These are phyloP conservation scores for Pachyrhynchus sulphureomaculatus DNA, from an alignment of 1,140 invertebrate species.

Conservation along the genomic window DNA sequence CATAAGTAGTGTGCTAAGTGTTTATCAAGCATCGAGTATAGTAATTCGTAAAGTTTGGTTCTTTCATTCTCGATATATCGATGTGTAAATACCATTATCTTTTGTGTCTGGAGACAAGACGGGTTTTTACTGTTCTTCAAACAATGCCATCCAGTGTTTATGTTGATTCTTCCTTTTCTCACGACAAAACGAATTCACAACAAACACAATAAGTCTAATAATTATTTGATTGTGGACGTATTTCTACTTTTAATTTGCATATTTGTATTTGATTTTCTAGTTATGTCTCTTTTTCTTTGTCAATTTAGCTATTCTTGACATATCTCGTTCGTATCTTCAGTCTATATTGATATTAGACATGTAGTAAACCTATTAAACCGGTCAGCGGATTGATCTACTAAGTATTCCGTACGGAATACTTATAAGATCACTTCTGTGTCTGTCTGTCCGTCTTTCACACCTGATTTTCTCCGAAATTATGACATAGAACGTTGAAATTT, in stretches of 20 bases:
- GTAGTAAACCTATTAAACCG: too few species aligned
- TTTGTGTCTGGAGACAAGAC: conserved; percentile 44
- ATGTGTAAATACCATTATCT: conserved; percentile 46
- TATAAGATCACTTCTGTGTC: too few species aligned
- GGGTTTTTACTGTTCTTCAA: conserved; percentile 44
- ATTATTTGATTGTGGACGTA: conserved; percentile 20
- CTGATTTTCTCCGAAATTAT: too few species aligned
- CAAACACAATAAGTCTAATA: conserved; percentile 32
- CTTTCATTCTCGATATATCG: conserved; percentile 40
- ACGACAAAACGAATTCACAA: conserved; percentile 37
- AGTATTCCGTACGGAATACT: too few species aligned
- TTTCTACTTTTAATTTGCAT: conserved; percentile 21
- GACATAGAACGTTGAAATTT: too few species aligned
- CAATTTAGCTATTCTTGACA: not conserved
- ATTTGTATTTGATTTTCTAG: not conserved
- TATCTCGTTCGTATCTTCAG: not conserved
- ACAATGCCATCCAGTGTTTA: conserved; percentile 43
- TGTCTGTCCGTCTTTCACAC: too few species aligned
- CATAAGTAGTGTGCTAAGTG: conserved; percentile 6
- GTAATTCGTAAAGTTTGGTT: conserved; percentile 33
- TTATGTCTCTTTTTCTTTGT: not conserved
- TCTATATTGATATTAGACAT: not conserved
- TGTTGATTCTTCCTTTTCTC: conserved; percentile 44
- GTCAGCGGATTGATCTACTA: too few species aligned
- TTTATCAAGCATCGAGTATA: conserved; percentile 25